Evolutionary conservation across 2,888 invertebrate genomes (phyloP).

Genomic region (Odontomyia ornata): DNA sequence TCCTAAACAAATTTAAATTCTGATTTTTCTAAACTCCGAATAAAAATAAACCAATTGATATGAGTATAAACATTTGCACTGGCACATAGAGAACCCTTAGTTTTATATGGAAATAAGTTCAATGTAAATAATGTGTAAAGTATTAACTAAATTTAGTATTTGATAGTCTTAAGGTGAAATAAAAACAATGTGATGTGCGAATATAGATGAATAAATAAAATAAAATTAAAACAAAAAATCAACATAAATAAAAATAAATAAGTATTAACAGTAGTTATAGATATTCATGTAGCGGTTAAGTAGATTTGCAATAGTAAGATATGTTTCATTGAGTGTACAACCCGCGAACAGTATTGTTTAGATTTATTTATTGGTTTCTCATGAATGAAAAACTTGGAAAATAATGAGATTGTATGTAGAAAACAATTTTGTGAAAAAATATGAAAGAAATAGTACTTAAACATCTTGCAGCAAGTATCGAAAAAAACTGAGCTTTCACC

Average conservation of each 20-base stretch:
- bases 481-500: too few relatives aligned
- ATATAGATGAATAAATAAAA: slow-evolving; percentile 37
- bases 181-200: slow-evolving; percentile 42
- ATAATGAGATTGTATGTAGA: too few relatives aligned
- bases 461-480: too few relatives aligned
- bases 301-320: slow-evolving; percentile 33
- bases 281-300: not conserved
- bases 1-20: too few relatives aligned
- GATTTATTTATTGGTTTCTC: too few relatives aligned
- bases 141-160: slow-evolving; percentile 9
- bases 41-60: too few relatives aligned
- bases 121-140: slow-evolving; percentile 38
- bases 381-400: too few relatives aligned
- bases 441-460: too few relatives aligned
- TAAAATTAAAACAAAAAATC: not conserved
- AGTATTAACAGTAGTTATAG: not conserved
- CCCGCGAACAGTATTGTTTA: slow-evolving; percentile 15
- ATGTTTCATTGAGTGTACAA: slow-evolving; percentile 25
- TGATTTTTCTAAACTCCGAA: too few relatives aligned
- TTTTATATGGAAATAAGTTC: not conserved
- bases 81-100: not conserved
- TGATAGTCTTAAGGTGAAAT: slow-evolving; percentile 31
- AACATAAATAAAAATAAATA: not conserved
- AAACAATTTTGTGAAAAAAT: too few relatives aligned
- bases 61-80: not conserved